Evolutionary conservation across 2,888 invertebrate genomes (phyloP).

Genomic region (Heliconius sara): DNA sequence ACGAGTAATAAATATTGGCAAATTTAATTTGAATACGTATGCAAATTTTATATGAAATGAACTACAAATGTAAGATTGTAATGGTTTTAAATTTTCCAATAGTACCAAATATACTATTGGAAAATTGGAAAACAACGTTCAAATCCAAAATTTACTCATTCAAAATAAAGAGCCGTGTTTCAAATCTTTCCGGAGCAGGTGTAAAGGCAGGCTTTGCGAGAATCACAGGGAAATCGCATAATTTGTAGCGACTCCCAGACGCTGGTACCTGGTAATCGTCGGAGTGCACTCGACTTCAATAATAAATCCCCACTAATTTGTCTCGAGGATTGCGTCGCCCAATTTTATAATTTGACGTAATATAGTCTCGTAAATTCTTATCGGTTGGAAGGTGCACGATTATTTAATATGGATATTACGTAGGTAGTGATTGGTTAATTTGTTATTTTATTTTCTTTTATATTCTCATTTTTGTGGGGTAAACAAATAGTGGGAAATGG

Average conservation of each 20-base stretch:
- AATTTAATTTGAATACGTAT: too few species aligned
- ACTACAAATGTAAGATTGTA: background rate
- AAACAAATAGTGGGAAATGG: too few species aligned
- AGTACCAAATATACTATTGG: too few species aligned
- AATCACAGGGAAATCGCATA: slow-evolving; percentile 29
- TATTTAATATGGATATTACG: slow-evolving; percentile 28
- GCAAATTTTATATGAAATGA: background rate
- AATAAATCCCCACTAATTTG: slow-evolving; percentile 61
- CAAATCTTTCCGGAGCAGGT: slow-evolving; percentile 25
- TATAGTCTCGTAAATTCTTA: slow-evolving; percentile 61
- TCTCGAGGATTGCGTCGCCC: slow-evolving; percentile 57
- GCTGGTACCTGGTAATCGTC: slow-evolving; percentile 47
- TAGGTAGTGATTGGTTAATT: background rate
- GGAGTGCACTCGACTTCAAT: slow-evolving; percentile 40
- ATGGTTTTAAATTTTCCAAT: background rate
- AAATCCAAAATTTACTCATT: background rate
- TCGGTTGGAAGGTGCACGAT: slow-evolving; percentile 45
- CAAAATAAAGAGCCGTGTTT: background rate
- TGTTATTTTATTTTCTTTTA: background rate
- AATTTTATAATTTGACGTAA: slow-evolving; percentile 69
- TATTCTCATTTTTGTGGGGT: background rate
- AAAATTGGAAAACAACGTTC: background rate
- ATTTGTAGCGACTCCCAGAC: slow-evolving; percentile 40
- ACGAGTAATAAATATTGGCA: too few species aligned
- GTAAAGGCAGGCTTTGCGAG: slow-evolving; percentile 23